Evolutionary conservation across 2,888 invertebrate genomes (phyloP), one percentile per base, ranked within the genome.

Genomic region (Tipula unca): DNA sequence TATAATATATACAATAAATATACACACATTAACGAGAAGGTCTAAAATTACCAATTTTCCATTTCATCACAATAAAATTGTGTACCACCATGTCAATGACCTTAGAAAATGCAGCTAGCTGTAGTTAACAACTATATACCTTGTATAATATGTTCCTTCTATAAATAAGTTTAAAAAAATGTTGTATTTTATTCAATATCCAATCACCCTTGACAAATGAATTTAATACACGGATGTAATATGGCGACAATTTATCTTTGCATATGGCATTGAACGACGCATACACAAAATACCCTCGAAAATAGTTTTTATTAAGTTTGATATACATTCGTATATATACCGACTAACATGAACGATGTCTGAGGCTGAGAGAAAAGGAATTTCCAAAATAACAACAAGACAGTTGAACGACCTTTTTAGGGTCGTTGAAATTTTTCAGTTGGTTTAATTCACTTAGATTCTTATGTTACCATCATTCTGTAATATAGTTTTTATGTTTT

Each of bases 151-250:
- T 10, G 69, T 69, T 69, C 20, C 69, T 69, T 69, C 69, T 69
- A 69, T 69, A 69, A 69, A 69, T 69, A 69, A 39, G 1, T 17
- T n/a, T 4, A 48, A 48, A 48, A n/a, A 69, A 69, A 69, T 69
- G 20, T 25, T 25, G 25, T 69, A 69, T 10, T 69, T 69, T 69
- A 69, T 69, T 69, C 69, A 69, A 69, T 69, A 69, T 69, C 69
- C 69, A 69, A 69, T 69, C 69, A 69, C 69, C 69, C 69, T 25
- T 69, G 69, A 69, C 69, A 69, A 69, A 69, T 69, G 69, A 69
- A 69, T 69, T 69, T 69, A 69, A 69, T 69, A 69, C 69, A 69
- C 69, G 69, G 69, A 69, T 69, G 69, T 69, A 69, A 69, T 69
- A 69, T 69, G 69, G 69, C 69, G 69, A 69, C 69, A 69, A 69